phyloP scores from a whole-genome alignment of 2,888 invertebrate species.

The Torymus auratus region DNA sequence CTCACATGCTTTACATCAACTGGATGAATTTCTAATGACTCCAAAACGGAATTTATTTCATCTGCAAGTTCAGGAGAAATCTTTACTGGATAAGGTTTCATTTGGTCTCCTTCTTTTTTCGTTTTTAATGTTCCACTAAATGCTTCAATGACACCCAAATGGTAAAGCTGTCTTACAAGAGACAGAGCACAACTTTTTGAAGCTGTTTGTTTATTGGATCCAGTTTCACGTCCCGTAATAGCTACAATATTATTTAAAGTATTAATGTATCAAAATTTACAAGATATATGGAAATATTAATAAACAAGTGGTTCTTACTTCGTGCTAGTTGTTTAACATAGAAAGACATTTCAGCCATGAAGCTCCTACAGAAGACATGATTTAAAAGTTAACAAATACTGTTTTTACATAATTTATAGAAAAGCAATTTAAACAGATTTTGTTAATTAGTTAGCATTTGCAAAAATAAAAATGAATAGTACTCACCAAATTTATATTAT shows the following conservation, averaged over 20 bases:
- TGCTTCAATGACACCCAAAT: constrained; percentile 94
- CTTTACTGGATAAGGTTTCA: constrained; percentile 88
- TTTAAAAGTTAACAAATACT: background rate
- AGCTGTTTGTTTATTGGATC: constrained; percentile 97
- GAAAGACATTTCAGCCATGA: constrained; percentile 94
- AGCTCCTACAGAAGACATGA: constrained; percentile 84
- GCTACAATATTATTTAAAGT: constrained; percentile 64
- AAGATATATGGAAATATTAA: background rate
- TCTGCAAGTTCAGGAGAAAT: constrained; percentile 84
- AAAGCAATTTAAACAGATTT: constrained; percentile 30
- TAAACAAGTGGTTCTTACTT: constrained; percentile 79
- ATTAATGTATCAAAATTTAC: constrained; percentile 2
- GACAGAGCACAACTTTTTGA: constrained; percentile 98
- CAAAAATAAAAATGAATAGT: constrained; percentile 21
- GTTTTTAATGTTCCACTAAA: constrained; percentile 91
- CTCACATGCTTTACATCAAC: constrained; percentile 60
- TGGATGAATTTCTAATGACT: constrained; percentile 73
- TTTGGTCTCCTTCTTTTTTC: constrained; percentile 85
- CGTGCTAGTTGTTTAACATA: constrained; percentile 90
- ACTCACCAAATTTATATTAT: constrained; percentile 72
- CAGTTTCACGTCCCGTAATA: constrained; percentile 89
- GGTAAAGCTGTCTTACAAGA: constrained; percentile 94
- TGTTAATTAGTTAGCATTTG: constrained; percentile 12
- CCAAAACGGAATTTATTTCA: constrained; percentile 80
- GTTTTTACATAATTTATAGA: constrained; percentile 19